Evolutionary conservation across 2,888 invertebrate species (phyloP), one percentile per base, ranked within the genome.

Genomic region (Lasioglossum calceatum): DNA sequence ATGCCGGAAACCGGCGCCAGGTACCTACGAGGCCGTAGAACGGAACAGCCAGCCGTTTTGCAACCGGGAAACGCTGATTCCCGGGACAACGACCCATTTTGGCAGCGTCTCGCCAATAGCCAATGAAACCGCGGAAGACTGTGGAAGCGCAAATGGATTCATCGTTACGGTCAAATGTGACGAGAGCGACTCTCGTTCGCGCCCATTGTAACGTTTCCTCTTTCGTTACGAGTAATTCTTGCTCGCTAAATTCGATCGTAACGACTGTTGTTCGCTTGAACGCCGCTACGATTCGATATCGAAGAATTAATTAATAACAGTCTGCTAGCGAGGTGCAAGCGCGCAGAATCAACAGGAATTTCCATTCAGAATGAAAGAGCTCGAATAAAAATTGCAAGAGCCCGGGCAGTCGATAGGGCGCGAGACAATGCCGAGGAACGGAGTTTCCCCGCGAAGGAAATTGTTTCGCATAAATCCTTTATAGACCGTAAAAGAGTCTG

Each of bases 391-490:
- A 44, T 44, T 39, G 36, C 23, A 72, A 4, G 10, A n/a, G 27
- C 44, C 23, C 14, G 12, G 36, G 44, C 14, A 73, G 64, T 32
- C 19, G 70, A 44, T 54, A 44, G 61, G 79, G 39, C 39, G 67
- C 19, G 58, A 77, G 82, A 86, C 81, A 86, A 86, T 79, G 77
- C 67, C 76, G 47, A 77, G 70, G 36, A 19, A 36, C 27, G 36
- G 23, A 50, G 54, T 36, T 67, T 80, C 72, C 67, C 84, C 84
- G 67, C 77, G 89, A 82, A n/a, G 90, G 84, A 92, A 92, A 93
- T 93, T 93, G 92, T 93, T 92, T 91, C 91, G 89, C 91, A 90
- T 92, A 92, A 93, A 93, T 93, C 90, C 88, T 93, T 92, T 90
- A 93, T 93, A 91, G 91, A 91, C 92, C 93, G 90, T 93, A 93